Evolutionary conservation across 2,888 invertebrate species (phyloP).

Genomic region (Julus scandinavius): DNA sequence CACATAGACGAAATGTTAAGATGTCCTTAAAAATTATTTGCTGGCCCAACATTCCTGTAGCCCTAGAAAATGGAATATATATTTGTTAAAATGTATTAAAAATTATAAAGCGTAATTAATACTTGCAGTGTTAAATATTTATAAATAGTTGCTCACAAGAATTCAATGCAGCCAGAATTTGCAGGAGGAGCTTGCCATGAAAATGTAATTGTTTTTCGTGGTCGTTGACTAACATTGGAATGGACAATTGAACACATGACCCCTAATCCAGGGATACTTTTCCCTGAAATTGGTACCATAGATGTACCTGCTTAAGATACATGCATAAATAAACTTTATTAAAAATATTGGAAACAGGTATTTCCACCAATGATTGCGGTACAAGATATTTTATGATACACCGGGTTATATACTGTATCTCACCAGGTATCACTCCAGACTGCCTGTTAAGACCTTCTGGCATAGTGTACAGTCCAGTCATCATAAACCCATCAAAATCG

Average conservation of each 20-base stretch:
- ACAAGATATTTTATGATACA: background rate
- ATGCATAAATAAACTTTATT: no score
- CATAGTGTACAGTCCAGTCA: slow-evolving; percentile 65
- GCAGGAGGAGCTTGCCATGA: slow-evolving; percentile 65
- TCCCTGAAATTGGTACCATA: background rate
- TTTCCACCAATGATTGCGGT: background rate
- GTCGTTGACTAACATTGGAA: slow-evolving; percentile 63
- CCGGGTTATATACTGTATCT: no score
- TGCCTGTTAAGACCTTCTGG: slow-evolving; percentile 61
- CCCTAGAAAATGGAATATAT: slow-evolving; percentile 61
- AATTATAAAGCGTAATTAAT: background rate
- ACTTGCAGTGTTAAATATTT: background rate
- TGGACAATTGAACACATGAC: slow-evolving; percentile 65
- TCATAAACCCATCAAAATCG: slow-evolving; percentile 65
- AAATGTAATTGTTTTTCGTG: slow-evolving; percentile 63
- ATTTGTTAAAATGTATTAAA: background rate
- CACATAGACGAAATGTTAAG: slow-evolving; percentile 65
- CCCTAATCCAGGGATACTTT: slow-evolving; percentile 61
- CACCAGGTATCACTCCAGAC: background rate
- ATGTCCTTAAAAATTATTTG: slow-evolving; percentile 66
- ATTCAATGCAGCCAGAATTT: slow-evolving; percentile 66
- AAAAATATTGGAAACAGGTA: no score
- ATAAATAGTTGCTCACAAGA: slow-evolving; percentile 63
- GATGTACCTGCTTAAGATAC: background rate
- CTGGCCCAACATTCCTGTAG: slow-evolving; percentile 64